phyloP scores from a whole-genome alignment of 2,113 vertebrate genomes.

The Micromys minutus region DNA sequence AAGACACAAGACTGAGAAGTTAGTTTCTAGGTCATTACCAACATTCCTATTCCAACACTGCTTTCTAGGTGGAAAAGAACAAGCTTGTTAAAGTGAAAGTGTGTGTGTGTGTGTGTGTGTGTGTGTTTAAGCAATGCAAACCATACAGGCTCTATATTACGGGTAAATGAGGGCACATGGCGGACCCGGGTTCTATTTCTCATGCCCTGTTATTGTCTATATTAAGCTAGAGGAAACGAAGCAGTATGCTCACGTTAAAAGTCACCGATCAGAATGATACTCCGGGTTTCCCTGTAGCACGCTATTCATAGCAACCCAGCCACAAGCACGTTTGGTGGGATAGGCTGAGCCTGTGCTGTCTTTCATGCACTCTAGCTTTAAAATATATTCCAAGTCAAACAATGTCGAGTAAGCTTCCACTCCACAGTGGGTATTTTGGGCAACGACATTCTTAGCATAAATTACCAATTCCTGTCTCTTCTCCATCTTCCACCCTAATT shows the following conservation, averaged over 20 bases:
- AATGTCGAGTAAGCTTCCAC: constrained; percentile 28
- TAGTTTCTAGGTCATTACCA: constrained; percentile 63
- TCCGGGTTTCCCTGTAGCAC: neutral
- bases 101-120: constrained; percentile 50
- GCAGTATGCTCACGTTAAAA: constrained; percentile 38
- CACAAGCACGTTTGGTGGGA: neutral
- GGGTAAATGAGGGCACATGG: neutral
- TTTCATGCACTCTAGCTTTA: constrained; percentile 33
- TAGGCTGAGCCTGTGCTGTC: neutral
- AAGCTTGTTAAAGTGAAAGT: constrained; percentile 49
- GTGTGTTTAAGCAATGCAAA: constrained; percentile 43
- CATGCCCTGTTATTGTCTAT: constrained; percentile 23
- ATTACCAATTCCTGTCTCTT: constrained; percentile 38
- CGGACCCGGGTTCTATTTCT: constrained; percentile 18
- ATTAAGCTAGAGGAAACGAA: constrained; percentile 16
- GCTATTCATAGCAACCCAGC: constrained; percentile 36
- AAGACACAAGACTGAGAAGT: neutral
- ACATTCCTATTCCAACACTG: neutral
- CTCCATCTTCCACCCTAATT: neutral
- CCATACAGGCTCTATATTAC: neutral
- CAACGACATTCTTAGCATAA: constrained; percentile 56
- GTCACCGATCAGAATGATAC: constrained; percentile 25
- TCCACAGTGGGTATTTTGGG: neutral
- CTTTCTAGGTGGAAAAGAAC: constrained; percentile 48
- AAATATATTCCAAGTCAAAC: constrained; percentile 41